A percentile compares a stretch with the other conserved stretches of the same genome.
phyloP scores from a whole-genome alignment of 2,797 vertebrate genomes.

The Dendrocincla fuliginosa region DNA sequence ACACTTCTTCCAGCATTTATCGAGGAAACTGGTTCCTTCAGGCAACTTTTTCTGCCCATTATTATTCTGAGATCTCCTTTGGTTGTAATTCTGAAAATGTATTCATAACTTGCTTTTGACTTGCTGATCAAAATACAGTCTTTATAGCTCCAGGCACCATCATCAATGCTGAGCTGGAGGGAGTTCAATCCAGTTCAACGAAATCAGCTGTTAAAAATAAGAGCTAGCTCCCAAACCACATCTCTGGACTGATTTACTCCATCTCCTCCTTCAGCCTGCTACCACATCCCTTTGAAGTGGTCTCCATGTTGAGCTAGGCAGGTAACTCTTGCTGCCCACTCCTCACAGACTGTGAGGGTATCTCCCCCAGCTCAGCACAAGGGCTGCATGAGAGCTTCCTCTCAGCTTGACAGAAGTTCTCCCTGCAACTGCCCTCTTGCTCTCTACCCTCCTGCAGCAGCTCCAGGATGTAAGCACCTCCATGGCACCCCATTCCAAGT shows the following conservation, averaged over 20 bases:
- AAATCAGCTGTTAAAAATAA: constrained; percentile 30
- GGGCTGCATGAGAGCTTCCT: background rate
- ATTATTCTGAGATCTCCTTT: constrained; percentile 40
- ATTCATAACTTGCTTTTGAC: constrained; percentile 56
- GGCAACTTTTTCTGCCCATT: constrained; percentile 23
- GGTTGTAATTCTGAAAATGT: constrained; percentile 26
- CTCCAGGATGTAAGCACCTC: background rate
- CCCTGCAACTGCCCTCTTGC: background rate
- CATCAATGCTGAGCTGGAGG: constrained; percentile 46
- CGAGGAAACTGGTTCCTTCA: constrained; percentile 1
- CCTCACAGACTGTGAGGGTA: background rate
- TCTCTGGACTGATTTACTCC: background rate
- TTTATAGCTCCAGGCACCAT: constrained; percentile 45
- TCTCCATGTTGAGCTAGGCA: background rate
- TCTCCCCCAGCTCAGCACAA: background rate
- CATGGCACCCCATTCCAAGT: background rate
- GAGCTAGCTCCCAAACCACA: constrained; percentile 26
- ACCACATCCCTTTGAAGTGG: background rate
- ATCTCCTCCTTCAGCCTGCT: background rate
- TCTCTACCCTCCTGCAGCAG: background rate
- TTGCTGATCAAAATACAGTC: constrained; percentile 64
- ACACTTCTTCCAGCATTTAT: background rate
- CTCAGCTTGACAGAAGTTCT: background rate
- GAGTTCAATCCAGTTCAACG: constrained; percentile 46
- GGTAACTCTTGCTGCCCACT: background rate